phyloP scores from a whole-genome alignment of 2,797 vertebrate genomes.

The Danio kyathit region DNA sequence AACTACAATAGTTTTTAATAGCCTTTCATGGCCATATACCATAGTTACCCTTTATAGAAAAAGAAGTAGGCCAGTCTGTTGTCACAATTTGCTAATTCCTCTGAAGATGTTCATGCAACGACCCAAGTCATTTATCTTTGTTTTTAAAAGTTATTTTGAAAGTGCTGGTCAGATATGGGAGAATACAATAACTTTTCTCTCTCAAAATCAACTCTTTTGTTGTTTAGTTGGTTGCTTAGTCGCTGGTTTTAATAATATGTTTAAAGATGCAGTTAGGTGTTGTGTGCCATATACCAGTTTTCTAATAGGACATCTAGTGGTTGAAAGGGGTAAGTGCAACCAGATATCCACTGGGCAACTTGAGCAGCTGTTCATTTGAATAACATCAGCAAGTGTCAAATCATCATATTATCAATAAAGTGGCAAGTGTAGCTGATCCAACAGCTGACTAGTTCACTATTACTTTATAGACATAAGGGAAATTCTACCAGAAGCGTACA shows the following conservation, averaged over 20 bases:
- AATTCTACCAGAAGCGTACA: too few relatives aligned
- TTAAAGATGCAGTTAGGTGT: not conserved
- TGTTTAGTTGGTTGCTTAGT: not conserved
- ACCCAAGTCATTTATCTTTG: not conserved
- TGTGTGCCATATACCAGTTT: not conserved
- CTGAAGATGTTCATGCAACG: too few relatives aligned
- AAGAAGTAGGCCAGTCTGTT: too few relatives aligned
- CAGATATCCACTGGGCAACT: conserved; percentile 8
- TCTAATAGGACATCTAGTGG: conserved; percentile 41
- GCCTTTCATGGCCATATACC: too few relatives aligned
- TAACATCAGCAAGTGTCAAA: not conserved
- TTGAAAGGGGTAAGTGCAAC: conserved; percentile 27
- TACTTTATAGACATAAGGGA: too few relatives aligned
- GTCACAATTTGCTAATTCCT: too few relatives aligned
- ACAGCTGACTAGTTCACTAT: not conserved
- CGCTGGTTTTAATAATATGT: not conserved
- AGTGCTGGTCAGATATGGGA: not conserved
- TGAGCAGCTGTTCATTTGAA: conserved; percentile 9
- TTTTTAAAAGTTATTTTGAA: not conserved
- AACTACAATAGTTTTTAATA: too few relatives aligned
- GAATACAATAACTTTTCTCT: not conserved
- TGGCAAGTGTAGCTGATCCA: not conserved
- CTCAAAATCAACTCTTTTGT: not conserved
- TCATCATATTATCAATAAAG: not conserved
- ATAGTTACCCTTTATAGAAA: too few relatives aligned